Conservation (phyloP, 2,888 invertebrate species). For the Anorthoa munda region DNA sequence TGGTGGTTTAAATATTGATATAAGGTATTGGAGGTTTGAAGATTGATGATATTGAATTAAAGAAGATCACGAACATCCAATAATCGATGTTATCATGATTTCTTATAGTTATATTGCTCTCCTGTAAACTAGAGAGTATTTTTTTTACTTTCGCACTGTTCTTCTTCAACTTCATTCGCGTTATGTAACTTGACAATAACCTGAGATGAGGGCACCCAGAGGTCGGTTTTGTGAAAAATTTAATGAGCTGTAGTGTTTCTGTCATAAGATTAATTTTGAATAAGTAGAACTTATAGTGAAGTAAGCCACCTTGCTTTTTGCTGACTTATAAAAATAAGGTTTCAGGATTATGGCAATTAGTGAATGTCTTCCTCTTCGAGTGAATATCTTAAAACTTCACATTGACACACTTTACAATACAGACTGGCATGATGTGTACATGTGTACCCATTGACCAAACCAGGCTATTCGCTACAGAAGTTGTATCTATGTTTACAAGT, state of each 20-base stretch:
- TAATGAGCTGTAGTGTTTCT: neutral
- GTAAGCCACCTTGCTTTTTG: neutral
- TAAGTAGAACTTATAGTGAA: no score
- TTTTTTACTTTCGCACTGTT: no score
- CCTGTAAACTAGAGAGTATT: no score
- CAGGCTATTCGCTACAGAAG: conserved; percentile 1
- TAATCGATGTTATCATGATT: no score
- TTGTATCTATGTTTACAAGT: conserved; percentile 7
- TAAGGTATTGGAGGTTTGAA: no score
- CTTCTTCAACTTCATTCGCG: no score
- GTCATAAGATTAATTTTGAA: neutral
- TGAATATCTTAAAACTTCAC: no score
- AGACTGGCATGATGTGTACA: neutral
- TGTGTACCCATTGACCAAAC: conserved; percentile 1
- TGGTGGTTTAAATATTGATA: no score
- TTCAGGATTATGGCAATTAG: neutral
- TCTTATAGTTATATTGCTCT: no score
- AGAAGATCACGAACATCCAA: no score
- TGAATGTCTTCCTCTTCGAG: no score
- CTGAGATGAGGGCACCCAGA: neutral
- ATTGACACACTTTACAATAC: conserved; percentile 22
- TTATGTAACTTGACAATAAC: conserved; percentile 31
- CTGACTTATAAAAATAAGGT: neutral
- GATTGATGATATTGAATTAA: no score
- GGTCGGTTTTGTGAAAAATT: neutral